Evolutionary conservation across 1,140 invertebrate genomes (phyloP).

Genomic region (Heterodera carotae): DNA sequence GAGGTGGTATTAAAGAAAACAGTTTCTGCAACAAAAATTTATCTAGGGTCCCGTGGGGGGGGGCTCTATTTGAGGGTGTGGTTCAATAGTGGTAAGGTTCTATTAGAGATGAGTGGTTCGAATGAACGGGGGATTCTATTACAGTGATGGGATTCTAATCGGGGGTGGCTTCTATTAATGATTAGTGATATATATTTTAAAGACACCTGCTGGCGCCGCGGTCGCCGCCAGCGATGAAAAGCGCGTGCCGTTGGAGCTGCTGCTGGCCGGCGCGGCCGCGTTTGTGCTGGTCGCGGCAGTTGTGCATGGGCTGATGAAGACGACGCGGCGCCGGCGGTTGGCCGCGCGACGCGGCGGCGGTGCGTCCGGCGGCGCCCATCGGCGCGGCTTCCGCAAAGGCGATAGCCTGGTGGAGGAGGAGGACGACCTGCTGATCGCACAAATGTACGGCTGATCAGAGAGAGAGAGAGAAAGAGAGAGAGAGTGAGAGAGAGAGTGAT

Average conservation of each 20-base stretch:
- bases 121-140: too few species aligned
- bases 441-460: constrained; percentile 42
- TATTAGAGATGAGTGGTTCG: too few species aligned
- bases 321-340: constrained; percentile 9
- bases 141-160: too few species aligned
- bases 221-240: not conserved
- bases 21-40: too few species aligned
- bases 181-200: not conserved
- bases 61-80: too few species aligned
- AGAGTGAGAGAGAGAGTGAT: too few species aligned
- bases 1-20: too few species aligned
- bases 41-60: too few species aligned
- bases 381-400: constrained; percentile 43
- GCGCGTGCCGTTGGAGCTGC: constrained; percentile 27
- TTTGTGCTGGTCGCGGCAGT: constrained; percentile 29
- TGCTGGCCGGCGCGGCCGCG: constrained; percentile 21
- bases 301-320: constrained; percentile 28
- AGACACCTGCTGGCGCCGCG: not conserved
- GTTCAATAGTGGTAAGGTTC: too few species aligned
- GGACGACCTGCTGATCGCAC: constrained; percentile 46
- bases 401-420: constrained; percentile 48
- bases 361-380: not conserved
- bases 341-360: constrained; percentile 7
- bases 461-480: not conserved
- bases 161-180: too few species aligned